phyloP scores from a whole-genome alignment of 64 coral and sea anemone species.

The Stylophora pistillata region DNA sequence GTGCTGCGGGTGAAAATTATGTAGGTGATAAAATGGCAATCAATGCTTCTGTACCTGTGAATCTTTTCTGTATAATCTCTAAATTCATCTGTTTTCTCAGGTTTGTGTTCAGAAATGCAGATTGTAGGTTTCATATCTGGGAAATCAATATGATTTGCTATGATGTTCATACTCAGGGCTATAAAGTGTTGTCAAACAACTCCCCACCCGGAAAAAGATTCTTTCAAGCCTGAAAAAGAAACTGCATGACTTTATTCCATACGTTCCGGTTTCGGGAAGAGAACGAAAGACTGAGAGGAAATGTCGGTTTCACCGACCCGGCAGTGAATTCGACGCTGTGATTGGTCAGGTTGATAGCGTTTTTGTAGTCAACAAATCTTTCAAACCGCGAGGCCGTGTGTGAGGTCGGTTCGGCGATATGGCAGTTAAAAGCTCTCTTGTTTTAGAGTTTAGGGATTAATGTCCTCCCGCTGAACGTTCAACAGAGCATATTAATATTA shows the following conservation, averaged over 20 bases:
- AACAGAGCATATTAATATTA: neutral
- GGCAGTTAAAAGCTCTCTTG: neutral
- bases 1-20: slow-evolving; percentile 44
- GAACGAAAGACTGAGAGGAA: neutral
- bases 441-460: neutral
- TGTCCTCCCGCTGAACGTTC: neutral
- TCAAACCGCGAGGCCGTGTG: neutral
- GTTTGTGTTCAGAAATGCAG: too few species aligned
- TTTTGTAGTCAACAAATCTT: slow-evolving; percentile 30
- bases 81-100: too few species aligned
- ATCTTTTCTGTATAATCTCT: too few species aligned
- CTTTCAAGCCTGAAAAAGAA: neutral
- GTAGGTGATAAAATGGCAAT: too few species aligned
- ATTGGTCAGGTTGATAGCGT: slow-evolving; percentile 17
- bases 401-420: neutral
- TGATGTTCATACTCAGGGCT: too few species aligned
- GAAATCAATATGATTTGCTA: too few species aligned
- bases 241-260: neutral
- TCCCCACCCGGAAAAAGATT: too few species aligned
- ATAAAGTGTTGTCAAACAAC: too few species aligned
- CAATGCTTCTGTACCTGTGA: too few species aligned
- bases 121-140: too few species aligned
- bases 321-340: slow-evolving; percentile 11
- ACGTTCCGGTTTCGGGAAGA: neutral
- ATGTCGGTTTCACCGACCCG: slow-evolving; percentile 12